phyloP scores from a whole-genome alignment of 2,888 invertebrate species.

The Lepidonotus clava region DNA sequence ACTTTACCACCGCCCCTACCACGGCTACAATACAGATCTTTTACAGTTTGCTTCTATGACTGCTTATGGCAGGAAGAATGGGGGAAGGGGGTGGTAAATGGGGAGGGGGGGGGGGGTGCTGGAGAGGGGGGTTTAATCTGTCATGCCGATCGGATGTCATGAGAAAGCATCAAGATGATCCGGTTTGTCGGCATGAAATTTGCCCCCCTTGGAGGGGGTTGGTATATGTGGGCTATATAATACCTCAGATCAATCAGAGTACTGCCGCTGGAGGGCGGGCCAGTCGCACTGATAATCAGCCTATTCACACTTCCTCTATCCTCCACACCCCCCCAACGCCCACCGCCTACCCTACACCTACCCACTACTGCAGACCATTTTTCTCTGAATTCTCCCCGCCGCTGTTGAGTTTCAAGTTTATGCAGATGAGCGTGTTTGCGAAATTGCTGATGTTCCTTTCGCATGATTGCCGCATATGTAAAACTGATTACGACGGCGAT shows the following conservation, averaged over 20 bases:
- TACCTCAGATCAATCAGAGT: not conserved
- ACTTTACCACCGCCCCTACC: too few relatives aligned
- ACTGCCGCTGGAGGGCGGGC: not conserved
- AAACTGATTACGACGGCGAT: constrained; percentile 30
- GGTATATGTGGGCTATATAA: not conserved
- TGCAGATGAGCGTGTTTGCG: constrained; percentile 24
- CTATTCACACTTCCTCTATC: not conserved
- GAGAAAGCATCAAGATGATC: constrained; percentile 24
- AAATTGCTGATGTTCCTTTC: constrained; percentile 32
- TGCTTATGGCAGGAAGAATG: not conserved
- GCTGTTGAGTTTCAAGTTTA: constrained; percentile 37
- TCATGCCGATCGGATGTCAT: constrained; percentile 23
- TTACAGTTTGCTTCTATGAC: not conserved
- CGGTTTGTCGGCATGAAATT: constrained; percentile 34
- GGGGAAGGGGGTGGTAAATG: not conserved
- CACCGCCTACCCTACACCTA: not conserved
- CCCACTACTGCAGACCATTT: not conserved
- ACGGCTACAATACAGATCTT: too few relatives aligned
- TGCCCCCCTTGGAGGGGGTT: not conserved
- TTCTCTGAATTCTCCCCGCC: not conserved
- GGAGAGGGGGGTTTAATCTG: constrained; percentile 5
- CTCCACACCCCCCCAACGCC: not conserved
- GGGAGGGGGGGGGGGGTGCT: not conserved
- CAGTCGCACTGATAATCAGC: not conserved
- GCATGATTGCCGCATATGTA: constrained; percentile 50